Evolutionary conservation across 2,797 vertebrate genomes (phyloP).

Genomic region (Takifugu ocellatus): DNA sequence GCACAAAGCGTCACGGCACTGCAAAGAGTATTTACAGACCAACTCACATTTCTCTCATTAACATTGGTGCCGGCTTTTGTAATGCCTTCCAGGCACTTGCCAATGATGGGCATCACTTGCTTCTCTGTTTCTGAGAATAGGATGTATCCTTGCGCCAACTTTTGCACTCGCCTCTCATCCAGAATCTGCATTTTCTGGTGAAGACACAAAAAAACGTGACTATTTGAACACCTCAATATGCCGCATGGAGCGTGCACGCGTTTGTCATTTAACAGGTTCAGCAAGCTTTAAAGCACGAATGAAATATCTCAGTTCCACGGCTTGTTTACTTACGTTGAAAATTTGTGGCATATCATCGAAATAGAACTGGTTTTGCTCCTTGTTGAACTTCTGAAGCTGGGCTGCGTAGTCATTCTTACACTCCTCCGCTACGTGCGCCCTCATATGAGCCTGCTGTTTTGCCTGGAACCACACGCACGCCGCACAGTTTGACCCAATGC

Average conservation of each 20-base stretch:
- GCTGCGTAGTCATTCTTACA: slow-evolving; percentile 89
- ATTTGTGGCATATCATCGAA: slow-evolving; percentile 86
- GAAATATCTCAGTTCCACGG: background rate
- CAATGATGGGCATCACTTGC: slow-evolving; percentile 87
- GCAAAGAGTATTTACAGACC: slow-evolving; percentile 16
- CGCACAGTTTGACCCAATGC: slow-evolving; percentile 17
- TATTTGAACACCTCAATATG: no score
- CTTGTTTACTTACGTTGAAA: slow-evolving; percentile 79
- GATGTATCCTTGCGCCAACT: slow-evolving; percentile 79
- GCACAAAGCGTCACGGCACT: slow-evolving; percentile 1
- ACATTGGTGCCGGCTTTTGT: slow-evolving; percentile 81
- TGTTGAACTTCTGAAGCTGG: slow-evolving; percentile 87
- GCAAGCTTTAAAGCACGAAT: background rate
- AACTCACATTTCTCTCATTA: slow-evolving; percentile 83
- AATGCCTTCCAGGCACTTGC: slow-evolving; percentile 90
- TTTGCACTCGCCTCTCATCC: slow-evolving; percentile 80
- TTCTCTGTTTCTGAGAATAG: slow-evolving; percentile 84
- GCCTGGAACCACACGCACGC: slow-evolving; percentile 70
- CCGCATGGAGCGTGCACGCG: no score
- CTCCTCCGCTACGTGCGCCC: slow-evolving; percentile 84
- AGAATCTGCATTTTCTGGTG: slow-evolving; percentile 85
- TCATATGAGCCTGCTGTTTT: slow-evolving; percentile 84
- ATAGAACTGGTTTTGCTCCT: slow-evolving; percentile 87
- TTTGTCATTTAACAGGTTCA: no score
- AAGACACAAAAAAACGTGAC: slow-evolving; percentile 20